Evolutionary conservation across 2,888 invertebrate species (phyloP), one percentile per base, ranked within the genome.

Genomic region (Silvanus unidentatus): DNA sequence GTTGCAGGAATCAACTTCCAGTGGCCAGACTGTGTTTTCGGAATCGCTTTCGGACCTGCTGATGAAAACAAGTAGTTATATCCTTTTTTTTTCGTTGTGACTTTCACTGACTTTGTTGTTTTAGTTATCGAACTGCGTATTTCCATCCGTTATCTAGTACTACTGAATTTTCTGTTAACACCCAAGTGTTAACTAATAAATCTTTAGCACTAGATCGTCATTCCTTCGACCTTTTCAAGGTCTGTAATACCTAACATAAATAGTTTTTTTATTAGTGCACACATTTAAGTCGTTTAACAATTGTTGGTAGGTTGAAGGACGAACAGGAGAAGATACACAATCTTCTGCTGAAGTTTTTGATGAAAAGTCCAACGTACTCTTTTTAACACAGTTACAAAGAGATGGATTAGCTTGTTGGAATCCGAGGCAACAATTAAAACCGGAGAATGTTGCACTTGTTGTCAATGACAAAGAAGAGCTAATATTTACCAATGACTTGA

Each of bases 241-340:
- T 77, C 62, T 59, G 45, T 42, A 44, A n/a, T n/a, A n/a, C n/a
- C n/a, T n/a, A n/a, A n/a, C n/a, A n/a, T n/a, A n/a, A n/a, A n/a
- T n/a, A n/a, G n/a, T n/a, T n/a, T n/a, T n/a, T n/a, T n/a, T 2
- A 83, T 88, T 78, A 84, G 85, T 57, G 82, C 84, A 1, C 76
- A 78, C 45, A 90, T 89, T 82, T 68, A 86, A 82, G 67, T 73
- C 90, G 53, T 80, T 91, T 45, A 88, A 88, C 65, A 83, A 64
- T 90, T 90, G 60, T 85, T 86, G 1, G 76, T 91, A 4, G 90
- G 88, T 1, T 91, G 90, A 64, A 90, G 90, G 88, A 85, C 85
- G 40, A 80, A 81, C 0, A 74, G 76, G 9, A 71, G 80, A 45
- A 81, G 84, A 0, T 16, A 37, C 12, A 73, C 77, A 12, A 77